phyloP scores from a whole-genome alignment of 2,113 vertebrate genomes.

The Dasypus novemcinctus region DNA sequence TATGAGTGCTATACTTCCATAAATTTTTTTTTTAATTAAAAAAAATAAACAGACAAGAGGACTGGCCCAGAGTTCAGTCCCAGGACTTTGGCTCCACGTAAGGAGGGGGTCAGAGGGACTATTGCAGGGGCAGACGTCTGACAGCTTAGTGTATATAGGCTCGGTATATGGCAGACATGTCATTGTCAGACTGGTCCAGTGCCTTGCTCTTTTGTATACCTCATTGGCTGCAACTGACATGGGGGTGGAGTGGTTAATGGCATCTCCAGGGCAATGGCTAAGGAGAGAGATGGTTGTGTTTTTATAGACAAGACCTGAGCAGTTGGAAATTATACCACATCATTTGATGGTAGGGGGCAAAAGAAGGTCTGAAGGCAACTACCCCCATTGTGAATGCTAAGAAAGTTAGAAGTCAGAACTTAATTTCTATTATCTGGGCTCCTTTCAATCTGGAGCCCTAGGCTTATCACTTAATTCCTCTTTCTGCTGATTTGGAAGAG shows the following conservation, averaged over 20 bases:
- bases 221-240: too few relatives aligned
- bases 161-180: too few relatives aligned
- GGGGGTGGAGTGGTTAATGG: too few relatives aligned
- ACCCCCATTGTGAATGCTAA: neutral
- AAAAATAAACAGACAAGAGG: conserved; percentile 86
- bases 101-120: conserved; percentile 75
- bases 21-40: too few relatives aligned
- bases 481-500: neutral
- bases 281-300: neutral
- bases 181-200: too few relatives aligned
- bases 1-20: too few relatives aligned
- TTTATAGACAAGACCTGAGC: neutral
- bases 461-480: neutral
- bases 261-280: too few relatives aligned
- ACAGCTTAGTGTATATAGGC: too few relatives aligned
- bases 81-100: conserved; percentile 74
- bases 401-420: neutral
- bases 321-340: neutral
- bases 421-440: neutral
- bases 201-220: too few relatives aligned
- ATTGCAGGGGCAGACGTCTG: too few relatives aligned
- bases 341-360: neutral
- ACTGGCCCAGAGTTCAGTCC: conserved; percentile 87
- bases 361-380: neutral
- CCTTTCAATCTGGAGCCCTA: neutral